Conservation (phyloP, 2,113 vertebrate genomes). For the Gasterosteus nipponicus region DNA sequence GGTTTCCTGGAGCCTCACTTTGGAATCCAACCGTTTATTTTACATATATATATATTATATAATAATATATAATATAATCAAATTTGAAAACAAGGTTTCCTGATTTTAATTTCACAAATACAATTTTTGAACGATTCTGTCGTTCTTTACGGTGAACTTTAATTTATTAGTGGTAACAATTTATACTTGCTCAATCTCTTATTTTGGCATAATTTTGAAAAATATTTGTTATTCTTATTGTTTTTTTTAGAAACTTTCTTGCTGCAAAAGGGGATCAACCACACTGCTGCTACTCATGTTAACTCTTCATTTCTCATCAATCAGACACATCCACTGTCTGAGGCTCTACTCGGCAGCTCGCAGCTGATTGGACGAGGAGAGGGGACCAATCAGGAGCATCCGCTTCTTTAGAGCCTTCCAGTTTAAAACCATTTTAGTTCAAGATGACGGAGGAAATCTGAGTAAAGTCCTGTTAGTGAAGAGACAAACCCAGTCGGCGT, state of each 20-base stretch:
- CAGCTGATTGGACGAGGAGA: slow-evolving; percentile 21
- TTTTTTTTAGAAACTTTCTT: background rate
- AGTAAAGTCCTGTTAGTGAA: background rate
- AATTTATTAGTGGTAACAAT: background rate
- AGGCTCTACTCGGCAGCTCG: slow-evolving; percentile 8
- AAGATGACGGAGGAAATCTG: background rate
- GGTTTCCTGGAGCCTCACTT: too few species aligned
- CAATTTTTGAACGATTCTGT: background rate
- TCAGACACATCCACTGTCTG: background rate
- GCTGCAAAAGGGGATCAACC: slow-evolving; percentile 7
- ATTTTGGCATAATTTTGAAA: background rate
- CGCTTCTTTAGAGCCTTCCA: background rate
- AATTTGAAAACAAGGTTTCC: background rate
- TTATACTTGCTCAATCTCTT: background rate
- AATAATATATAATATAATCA: too few species aligned
- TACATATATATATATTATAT: too few species aligned
- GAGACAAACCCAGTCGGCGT: background rate
- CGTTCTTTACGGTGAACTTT: background rate
- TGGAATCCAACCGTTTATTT: too few species aligned
- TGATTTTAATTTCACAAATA: background rate
- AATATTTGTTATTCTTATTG: background rate
- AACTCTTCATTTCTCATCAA: background rate
- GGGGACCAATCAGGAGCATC: slow-evolving; percentile 29
- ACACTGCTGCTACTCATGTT: background rate
- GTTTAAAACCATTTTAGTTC: slow-evolving; percentile 22